A percentile compares a stretch with the other conserved stretches of the same genome.
Evolutionary conservation across 2,113 vertebrate genomes (phyloP).

Genomic region (Erythrocercus mccallii): DNA sequence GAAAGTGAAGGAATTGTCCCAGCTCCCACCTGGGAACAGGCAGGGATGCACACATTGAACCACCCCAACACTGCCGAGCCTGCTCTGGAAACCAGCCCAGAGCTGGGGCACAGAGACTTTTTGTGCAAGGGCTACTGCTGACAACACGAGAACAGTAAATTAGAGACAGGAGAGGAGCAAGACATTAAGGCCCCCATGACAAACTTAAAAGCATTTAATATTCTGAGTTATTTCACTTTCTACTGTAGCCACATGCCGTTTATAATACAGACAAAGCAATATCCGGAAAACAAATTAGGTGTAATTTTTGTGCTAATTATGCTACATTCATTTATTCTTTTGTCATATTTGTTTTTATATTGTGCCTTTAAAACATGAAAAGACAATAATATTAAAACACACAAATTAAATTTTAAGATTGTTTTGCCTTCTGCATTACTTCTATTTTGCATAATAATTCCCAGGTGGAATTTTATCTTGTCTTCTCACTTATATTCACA

Average conservation of each 20-base stretch:
- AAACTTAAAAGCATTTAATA: constrained; percentile 57
- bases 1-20: background rate
- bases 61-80: background rate
- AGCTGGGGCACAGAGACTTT: background rate
- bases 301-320: constrained; percentile 66
- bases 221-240: constrained; percentile 60
- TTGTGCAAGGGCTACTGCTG: constrained; percentile 24
- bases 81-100: background rate
- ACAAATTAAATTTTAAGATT: constrained; percentile 35
- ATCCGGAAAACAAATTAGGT: constrained; percentile 45
- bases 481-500: constrained; percentile 1
- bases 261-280: constrained; percentile 56
- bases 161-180: constrained; percentile 33
- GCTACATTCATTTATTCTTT: constrained; percentile 18
- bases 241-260: constrained; percentile 30
- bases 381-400: constrained; percentile 31
- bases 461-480: constrained; percentile 15
- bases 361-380: constrained; percentile 45
- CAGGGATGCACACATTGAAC: background rate
- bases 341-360: constrained; percentile 61
- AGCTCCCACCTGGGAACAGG: background rate
- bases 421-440: background rate
- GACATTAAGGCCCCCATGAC: background rate
- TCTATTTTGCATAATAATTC: constrained; percentile 29
- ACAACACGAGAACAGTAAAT: constrained; percentile 47